Base-by-base conservation (phyloP, 2,888 invertebrate species). In the Agrotis clavis region DNA sequence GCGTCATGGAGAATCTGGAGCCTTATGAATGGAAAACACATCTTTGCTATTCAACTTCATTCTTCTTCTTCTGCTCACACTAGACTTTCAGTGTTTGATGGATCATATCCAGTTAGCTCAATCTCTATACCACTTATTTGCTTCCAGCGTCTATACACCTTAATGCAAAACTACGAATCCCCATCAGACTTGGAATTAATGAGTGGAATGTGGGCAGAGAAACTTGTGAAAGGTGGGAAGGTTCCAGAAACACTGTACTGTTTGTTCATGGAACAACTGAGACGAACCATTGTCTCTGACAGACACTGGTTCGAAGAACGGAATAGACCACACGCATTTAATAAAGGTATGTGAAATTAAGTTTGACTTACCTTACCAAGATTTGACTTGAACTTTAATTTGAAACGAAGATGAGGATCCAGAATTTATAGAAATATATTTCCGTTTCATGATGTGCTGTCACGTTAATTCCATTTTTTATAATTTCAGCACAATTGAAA, bases 181-280 rank as follows among this genome's bases (percentile, higher is more conserved):
- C 98, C 98, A 6, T 97, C 97, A 72, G 99, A 99, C 91, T 97
- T 99, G 65, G 99, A 99, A 93, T 94, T 99, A 48, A 98, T 98
- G 97, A 98, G 98, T 25, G 71, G n/a, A 0, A 98, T 98, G 54
- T 98, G 98, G 67, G 97, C 98, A 0, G 99, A 99, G 90, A 96
- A 97, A 69, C 97, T 98, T 0, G 94, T 98, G 66, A 97, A 97
- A 3, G 98, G 98, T 54, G 98, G 98, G 65, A 97, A 98, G 97
- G 96, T 98, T 50, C 98, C 98, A 21, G 98, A 98, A 1, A 98
- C 98, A 25, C 98, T 99, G 89, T 98, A 98, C 73, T 99, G 98
- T 88, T 96, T 99, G 75, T 97, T 99, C 84, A 98, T 98, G 13
- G 98, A 98, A 21, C 98, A 99, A 92, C 97, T 98, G 93, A 97